These are phyloP conservation scores for Papilio elwesi DNA, from an alignment of 2,888 invertebrate genomes.

Conservation along the genomic window DNA sequence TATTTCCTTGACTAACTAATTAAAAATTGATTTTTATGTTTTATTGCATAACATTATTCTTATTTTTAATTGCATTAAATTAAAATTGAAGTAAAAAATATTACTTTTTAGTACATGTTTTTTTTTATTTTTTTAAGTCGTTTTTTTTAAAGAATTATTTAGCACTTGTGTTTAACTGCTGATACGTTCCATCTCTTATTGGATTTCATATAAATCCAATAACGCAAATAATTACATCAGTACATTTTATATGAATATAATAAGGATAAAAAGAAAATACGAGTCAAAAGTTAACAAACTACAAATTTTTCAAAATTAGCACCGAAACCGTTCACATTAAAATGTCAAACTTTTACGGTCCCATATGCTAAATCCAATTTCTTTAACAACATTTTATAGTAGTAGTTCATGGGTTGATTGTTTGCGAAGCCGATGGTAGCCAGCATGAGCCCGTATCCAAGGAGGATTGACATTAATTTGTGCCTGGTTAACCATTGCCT, in stretches of 20 bases:
- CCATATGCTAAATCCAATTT: conserved; percentile 72
- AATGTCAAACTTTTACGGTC: conserved; percentile 63
- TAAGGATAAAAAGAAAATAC: conserved; percentile 20
- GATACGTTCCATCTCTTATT: no score
- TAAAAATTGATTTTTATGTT: no score
- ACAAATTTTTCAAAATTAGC: conserved; percentile 8
- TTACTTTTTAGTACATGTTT: no score
- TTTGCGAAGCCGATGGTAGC: conserved; percentile 86
- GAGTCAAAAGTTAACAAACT: conserved; percentile 2
- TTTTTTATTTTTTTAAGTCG: no score
- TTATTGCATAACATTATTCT: no score
- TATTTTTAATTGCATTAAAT: no score
- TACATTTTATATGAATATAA: conserved; percentile 19
- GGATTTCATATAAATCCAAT: neutral
- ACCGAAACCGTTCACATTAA: conserved; percentile 17
- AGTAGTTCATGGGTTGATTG: conserved; percentile 86
- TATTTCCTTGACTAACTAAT: no score
- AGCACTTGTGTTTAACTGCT: no score
- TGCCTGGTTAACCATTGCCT: conserved; percentile 85
- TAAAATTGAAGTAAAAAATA: no score
- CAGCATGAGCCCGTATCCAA: conserved; percentile 86
- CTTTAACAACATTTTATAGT: conserved; percentile 82
- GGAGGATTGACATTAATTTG: conserved; percentile 85
- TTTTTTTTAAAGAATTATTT: no score
- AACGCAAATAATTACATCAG: conserved; percentile 23